Conservation (phyloP, 2,888 invertebrate species). For the Panzeria rudis region DNA sequence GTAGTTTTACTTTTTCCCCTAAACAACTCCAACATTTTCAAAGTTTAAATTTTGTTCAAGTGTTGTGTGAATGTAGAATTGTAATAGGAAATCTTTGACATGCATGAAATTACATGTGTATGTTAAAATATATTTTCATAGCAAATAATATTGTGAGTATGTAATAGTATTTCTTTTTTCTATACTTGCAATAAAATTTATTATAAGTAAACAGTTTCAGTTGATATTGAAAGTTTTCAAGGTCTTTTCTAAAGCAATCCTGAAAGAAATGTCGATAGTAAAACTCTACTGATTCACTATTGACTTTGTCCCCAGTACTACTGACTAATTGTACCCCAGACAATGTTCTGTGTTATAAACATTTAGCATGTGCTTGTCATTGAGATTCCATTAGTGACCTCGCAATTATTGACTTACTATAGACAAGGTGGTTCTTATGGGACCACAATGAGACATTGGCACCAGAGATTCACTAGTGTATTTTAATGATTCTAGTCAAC, state of each 20-base stretch:
- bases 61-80: slow-evolving; percentile 8
- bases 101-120: background rate
- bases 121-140: background rate
- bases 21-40: slow-evolving; percentile 37
- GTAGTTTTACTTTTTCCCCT: background rate
- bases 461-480: no score
- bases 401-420: no score
- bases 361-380: no score
- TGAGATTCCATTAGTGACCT: no score
- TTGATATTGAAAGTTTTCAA: slow-evolving; percentile 75
- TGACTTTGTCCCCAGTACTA: no score
- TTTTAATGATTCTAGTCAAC: no score
- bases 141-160: slow-evolving; percentile 25
- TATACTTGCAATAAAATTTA: slow-evolving; percentile 33
- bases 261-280: no score
- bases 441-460: no score
- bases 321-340: no score
- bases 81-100: background rate
- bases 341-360: no score
- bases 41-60: slow-evolving; percentile 39
- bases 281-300: no score
- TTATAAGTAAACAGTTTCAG: slow-evolving; percentile 38
- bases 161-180: slow-evolving; percentile 7
- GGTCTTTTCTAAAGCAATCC: slow-evolving; percentile 67
- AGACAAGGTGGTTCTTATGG: no score